Evolutionary conservation across 2,888 invertebrate species (phyloP), one percentile per base, ranked within the genome.

Genomic region (Odontocerum albicorne): DNA sequence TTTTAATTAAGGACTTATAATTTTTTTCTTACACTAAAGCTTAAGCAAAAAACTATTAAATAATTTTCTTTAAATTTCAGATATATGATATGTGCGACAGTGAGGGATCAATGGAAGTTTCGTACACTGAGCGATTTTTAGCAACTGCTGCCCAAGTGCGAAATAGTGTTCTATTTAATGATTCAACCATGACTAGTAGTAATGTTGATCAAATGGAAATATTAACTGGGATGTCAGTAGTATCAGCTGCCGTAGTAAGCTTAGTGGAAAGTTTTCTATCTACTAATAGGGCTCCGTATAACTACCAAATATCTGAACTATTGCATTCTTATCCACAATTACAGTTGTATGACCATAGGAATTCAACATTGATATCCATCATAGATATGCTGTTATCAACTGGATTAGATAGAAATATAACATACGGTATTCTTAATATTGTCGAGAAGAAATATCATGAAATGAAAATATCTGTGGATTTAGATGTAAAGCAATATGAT

Each of bases 11-110:
- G n/a, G n/a, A n/a, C n/a, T n/a, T n/a, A n/a, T n/a, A n/a, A n/a
- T n/a, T n/a, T n/a, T n/a, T n/a, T n/a, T n/a, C n/a, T n/a, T n/a
- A n/a, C n/a, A n/a, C n/a, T n/a, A n/a, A n/a, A n/a, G n/a, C n/a
- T 8, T 20, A 7, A 13, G 16, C 64, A 59, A 45, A 70, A 65
- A 10, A 66, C 64, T 2, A 10, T n/a, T 4, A 39, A 6, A n/a
- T n/a, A n/a, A n/a, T n/a, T 19, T 17, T 16, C 44, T 71, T 79
- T 47, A 13, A 39, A 49, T 72, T 79, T 56, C 77, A 90, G 90
- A 85, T 85, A 70, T 88, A 85, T 63, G 80, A 84, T 64, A 68
- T 88, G 65, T 79, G 84, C 49, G 81, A 85, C 60, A 82, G 82
- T 4, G 77, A 79, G 65, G 72, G 88, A 19, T 83, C 84, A 44